Evolutionary conservation across 2,113 vertebrate genomes (phyloP).

Genomic region (Heterocephalus glaber): DNA sequence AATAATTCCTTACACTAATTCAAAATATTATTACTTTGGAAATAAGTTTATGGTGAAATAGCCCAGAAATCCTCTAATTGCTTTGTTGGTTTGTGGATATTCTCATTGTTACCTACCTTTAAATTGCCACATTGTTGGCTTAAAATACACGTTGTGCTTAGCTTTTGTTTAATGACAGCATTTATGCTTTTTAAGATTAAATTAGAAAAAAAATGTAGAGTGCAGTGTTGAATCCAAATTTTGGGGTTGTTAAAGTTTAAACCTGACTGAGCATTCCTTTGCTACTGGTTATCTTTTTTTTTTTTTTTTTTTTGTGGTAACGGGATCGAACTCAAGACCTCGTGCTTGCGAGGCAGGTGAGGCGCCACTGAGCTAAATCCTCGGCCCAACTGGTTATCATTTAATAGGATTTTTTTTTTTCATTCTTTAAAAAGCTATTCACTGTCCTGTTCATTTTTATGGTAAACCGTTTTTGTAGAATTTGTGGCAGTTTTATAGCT

Average conservation of each 20-base stretch:
- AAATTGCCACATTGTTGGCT: neutral
- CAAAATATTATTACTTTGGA: slow-evolving; percentile 47
- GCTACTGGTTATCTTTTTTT: slow-evolving; percentile 53
- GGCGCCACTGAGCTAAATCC: too few species aligned
- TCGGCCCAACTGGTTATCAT: neutral
- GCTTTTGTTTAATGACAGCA: neutral
- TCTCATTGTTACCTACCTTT: slow-evolving; percentile 51
- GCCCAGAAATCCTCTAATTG: neutral
- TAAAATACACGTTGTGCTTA: slow-evolving; percentile 42
- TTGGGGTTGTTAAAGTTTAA: slow-evolving; percentile 31
- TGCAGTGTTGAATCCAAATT: slow-evolving; percentile 24
- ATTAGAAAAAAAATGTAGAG: slow-evolving; percentile 8
- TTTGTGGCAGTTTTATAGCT: slow-evolving; percentile 23
- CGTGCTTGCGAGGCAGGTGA: too few species aligned
- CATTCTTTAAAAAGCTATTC: neutral
- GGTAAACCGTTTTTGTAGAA: slow-evolving; percentile 30
- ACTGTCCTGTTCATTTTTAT: slow-evolving; percentile 57
- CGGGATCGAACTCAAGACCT: too few species aligned
- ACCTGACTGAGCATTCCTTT: slow-evolving; percentile 24
- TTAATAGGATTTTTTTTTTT: slow-evolving; percentile 61
- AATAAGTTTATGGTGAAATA: slow-evolving; percentile 44
- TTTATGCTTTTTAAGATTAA: slow-evolving; percentile 35
- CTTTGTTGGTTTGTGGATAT: slow-evolving; percentile 24
- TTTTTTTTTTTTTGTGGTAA: neutral
- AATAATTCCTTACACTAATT: slow-evolving; percentile 15